phyloP scores from a whole-genome alignment of 1,140 invertebrate genomes.

The Cotesia typhae region DNA sequence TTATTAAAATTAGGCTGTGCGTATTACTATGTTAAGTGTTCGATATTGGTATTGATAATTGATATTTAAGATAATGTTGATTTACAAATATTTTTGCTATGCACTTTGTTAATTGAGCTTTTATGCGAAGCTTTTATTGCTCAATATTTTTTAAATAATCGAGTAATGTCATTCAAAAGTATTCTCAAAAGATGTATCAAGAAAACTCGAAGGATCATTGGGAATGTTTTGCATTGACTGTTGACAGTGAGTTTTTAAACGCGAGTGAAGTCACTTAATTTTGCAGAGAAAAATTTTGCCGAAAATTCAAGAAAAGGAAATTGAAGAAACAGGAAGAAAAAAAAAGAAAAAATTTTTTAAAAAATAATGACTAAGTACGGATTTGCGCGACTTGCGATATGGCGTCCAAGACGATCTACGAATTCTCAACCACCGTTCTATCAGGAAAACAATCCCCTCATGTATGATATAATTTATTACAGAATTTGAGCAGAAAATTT shows the following conservation, averaged over 20 bases:
- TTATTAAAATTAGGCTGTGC: slow-evolving; percentile 40
- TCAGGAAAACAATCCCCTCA: slow-evolving; percentile 65
- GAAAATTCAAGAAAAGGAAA: not conserved
- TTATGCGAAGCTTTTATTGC: slow-evolving; percentile 10
- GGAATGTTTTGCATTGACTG: slow-evolving; percentile 44
- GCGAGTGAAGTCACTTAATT: slow-evolving; percentile 2
- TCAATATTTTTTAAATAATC: slow-evolving; percentile 2
- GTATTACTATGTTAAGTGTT: slow-evolving; percentile 25
- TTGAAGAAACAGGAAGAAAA: slow-evolving; percentile 5
- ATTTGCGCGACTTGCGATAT: slow-evolving; percentile 58
- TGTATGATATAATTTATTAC: slow-evolving; percentile 53
- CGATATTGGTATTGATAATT: not conserved
- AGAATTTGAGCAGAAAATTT: slow-evolving; percentile 28
- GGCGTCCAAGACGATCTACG: slow-evolving; percentile 60
- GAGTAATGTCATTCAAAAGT: slow-evolving; percentile 46
- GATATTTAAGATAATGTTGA: slow-evolving; percentile 2
- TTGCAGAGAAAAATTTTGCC: too few species aligned
- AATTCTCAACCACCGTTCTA: slow-evolving; percentile 56
- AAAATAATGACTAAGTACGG: slow-evolving; percentile 61
- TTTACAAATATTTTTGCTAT: slow-evolving; percentile 53
- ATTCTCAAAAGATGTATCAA: slow-evolving; percentile 51
- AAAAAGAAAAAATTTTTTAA: not conserved
- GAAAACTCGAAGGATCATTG: slow-evolving; percentile 48
- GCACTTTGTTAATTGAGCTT: slow-evolving; percentile 43
- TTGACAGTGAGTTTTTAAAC: slow-evolving; percentile 4